These are phyloP conservation scores for Benthosema pterotum DNA, from an alignment of 2,797 vertebrate species.

Conservation along the genomic window DNA sequence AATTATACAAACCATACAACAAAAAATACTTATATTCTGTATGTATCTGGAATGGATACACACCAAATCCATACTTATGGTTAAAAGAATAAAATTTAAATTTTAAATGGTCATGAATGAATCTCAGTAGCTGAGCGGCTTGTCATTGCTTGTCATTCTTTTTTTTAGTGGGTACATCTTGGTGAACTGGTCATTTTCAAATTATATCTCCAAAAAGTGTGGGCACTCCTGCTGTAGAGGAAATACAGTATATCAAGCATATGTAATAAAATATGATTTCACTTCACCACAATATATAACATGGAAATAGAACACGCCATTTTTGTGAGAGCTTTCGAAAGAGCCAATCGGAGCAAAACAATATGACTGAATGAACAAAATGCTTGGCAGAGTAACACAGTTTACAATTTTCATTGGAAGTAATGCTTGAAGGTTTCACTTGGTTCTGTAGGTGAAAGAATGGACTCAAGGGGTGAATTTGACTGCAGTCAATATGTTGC, in stretches of 20 bases:
- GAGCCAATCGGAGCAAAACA: slow-evolving; percentile 1
- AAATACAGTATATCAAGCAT: too few species aligned
- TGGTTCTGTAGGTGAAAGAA: slow-evolving; percentile 42
- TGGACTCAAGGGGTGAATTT: slow-evolving; percentile 30
- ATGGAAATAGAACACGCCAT: neutral
- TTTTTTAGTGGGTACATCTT: too few species aligned
- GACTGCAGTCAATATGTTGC: slow-evolving; percentile 50
- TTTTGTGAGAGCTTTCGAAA: slow-evolving; percentile 10
- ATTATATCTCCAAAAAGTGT: too few species aligned
- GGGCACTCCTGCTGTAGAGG: too few species aligned
- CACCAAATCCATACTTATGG: neutral
- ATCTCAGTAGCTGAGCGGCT: slow-evolving; percentile 19
- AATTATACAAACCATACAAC: neutral
- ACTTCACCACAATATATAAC: neutral
- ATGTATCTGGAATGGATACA: neutral
- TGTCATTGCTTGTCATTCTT: too few species aligned
- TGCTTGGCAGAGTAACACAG: slow-evolving; percentile 37
- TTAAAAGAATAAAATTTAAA: neutral
- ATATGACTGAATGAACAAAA: slow-evolving; percentile 47
- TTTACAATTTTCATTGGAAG: slow-evolving; percentile 38
- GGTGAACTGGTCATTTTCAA: too few species aligned
- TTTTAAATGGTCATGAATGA: slow-evolving; percentile 5
- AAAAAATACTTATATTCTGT: neutral
- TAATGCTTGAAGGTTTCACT: slow-evolving; percentile 38
- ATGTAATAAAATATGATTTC: neutral